These are phyloP conservation scores for Microctonus hyperodae DNA, from an alignment of 2,888 invertebrate genomes.

Conservation along the genomic window DNA sequence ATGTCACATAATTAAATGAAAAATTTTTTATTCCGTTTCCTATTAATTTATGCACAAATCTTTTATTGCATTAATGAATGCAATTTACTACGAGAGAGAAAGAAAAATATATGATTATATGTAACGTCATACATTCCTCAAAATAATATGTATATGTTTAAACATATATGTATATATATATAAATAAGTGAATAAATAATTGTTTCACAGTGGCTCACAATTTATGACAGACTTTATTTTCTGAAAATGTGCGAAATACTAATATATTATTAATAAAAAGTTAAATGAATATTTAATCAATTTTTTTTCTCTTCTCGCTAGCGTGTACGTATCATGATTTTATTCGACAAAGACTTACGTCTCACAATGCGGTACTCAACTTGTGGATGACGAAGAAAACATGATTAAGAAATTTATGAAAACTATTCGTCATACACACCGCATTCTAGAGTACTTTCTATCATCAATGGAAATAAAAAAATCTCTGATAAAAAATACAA, in stretches of 20 bases:
- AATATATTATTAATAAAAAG: background rate
- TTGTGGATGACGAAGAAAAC: conserved; percentile 29
- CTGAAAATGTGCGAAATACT: conserved; percentile 3
- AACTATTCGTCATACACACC: conserved; percentile 48
- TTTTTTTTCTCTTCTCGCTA: conserved; percentile 14
- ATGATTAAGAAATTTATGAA: conserved; percentile 41
- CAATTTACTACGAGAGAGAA: background rate
- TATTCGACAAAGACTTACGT: conserved; percentile 40
- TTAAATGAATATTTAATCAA: background rate
- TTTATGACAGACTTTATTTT: background rate
- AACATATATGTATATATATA: background rate
- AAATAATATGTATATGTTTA: background rate
- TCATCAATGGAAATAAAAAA: conserved; percentile 52
- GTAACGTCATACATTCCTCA: background rate
- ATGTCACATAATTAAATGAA: background rate
- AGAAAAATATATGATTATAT: background rate
- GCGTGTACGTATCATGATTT: conserved; percentile 4
- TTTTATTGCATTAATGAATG: background rate
- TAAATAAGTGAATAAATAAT: background rate
- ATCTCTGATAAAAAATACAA: conserved; percentile 49
- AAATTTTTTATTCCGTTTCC: background rate
- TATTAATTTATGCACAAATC: background rate
- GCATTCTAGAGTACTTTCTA: conserved; percentile 54
- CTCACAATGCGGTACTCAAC: conserved; percentile 44
- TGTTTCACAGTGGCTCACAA: background rate